These are phyloP conservation scores for Bufotes viridis DNA, from an alignment of 2,797 vertebrate genomes.

Conservation along the genomic window DNA sequence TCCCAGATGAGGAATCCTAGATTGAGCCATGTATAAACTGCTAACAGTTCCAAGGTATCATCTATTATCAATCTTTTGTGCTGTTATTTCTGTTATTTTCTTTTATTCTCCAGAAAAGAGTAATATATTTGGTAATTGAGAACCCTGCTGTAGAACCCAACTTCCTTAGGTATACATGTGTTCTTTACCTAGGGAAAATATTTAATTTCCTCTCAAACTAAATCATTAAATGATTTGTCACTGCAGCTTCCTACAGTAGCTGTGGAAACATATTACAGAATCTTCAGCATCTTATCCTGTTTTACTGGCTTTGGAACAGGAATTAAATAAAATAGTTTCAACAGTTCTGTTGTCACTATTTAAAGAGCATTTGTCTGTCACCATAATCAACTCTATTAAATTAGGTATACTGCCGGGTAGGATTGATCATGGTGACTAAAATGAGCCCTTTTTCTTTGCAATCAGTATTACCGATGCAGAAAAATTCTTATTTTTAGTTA, in stretches of 20 bases:
- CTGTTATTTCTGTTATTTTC: neutral
- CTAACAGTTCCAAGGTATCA: conserved; percentile 3
- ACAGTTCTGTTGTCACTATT: too few relatives aligned
- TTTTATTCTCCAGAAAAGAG: conserved; percentile 37
- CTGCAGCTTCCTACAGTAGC: conserved; percentile 33
- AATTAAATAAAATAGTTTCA: neutral
- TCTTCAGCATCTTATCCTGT: neutral
- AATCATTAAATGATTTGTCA: conserved; percentile 55
- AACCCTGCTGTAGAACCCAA: conserved; percentile 32
- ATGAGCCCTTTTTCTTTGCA: too few relatives aligned
- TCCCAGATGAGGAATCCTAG: neutral
- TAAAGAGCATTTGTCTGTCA: neutral
- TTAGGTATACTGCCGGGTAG: too few relatives aligned
- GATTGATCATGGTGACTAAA: too few relatives aligned
- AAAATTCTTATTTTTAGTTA: too few relatives aligned
- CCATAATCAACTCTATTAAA: too few relatives aligned
- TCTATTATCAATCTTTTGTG: neutral
- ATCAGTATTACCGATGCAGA: too few relatives aligned
- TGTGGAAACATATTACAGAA: conserved; percentile 16
- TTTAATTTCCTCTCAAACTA: conserved; percentile 59
- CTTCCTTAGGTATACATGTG: conserved; percentile 46
- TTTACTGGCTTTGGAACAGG: neutral
- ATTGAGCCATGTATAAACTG: conserved; percentile 2
- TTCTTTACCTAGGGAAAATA: conserved; percentile 47
- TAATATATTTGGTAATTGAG: conserved; percentile 42